These are phyloP conservation scores for Podilymbus podiceps DNA, from an alignment of 2,113 vertebrate genomes.

Conservation along the genomic window DNA sequence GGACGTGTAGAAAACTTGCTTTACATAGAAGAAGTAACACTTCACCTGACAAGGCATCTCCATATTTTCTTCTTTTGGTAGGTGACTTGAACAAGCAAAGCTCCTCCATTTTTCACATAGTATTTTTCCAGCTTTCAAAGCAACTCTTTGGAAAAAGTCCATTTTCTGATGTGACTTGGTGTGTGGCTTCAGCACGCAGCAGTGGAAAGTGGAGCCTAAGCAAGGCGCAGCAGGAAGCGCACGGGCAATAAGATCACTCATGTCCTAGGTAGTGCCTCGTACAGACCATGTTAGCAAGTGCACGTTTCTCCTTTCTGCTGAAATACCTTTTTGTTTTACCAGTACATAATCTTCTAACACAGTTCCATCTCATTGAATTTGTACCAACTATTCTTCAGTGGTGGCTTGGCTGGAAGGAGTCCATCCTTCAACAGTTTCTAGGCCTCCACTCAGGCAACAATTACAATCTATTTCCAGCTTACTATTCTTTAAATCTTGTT, in stretches of 20 bases:
- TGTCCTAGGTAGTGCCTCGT: neutral
- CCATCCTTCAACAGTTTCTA: neutral
- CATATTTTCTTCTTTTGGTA: neutral
- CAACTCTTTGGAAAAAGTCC: neutral
- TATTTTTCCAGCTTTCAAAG: neutral
- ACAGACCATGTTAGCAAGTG: neutral
- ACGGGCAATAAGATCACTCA: neutral
- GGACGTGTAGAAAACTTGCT: neutral
- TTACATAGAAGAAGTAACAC: neutral
- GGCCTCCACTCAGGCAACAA: neutral
- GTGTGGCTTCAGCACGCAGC: neutral
- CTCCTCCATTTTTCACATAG: neutral
- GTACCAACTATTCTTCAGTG: neutral
- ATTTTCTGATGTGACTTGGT: neutral
- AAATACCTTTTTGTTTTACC: neutral
- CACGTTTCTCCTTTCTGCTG: neutral
- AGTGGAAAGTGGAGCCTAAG: fast-evolving
- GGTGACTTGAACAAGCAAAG: neutral
- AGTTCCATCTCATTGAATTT: neutral
- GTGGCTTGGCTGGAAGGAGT: neutral
- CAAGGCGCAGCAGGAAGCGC: fast-evolving
- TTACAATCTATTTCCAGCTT: neutral
- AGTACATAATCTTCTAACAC: neutral
- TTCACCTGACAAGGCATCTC: neutral
- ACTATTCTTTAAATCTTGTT: neutral